A percentile compares a stretch with the other conserved stretches of the same genome.
Conservation (phyloP, 2,888 invertebrate species). For the Asteroscopus sphinx region DNA sequence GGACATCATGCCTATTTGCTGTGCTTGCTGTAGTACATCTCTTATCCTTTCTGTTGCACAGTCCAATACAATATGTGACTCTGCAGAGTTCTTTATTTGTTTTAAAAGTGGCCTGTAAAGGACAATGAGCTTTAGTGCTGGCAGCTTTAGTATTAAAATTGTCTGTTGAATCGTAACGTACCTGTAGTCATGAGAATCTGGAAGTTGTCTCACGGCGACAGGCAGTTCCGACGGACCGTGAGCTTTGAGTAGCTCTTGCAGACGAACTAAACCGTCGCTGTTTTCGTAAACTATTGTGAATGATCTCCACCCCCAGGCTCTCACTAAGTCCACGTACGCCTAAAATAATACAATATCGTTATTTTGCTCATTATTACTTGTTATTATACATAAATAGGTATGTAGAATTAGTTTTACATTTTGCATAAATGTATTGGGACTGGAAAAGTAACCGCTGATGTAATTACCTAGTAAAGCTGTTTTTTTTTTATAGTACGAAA, state of each 20-base stretch:
- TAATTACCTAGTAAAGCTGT: too few species aligned
- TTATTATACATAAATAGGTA: too few species aligned
- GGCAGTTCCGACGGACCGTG: conserved; percentile 96
- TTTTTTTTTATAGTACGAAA: too few species aligned
- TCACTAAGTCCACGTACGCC: conserved; percentile 97
- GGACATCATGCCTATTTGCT: conserved; percentile 99
- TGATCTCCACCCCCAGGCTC: conserved; percentile 98
- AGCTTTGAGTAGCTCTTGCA: conserved; percentile 96
- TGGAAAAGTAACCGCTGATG: too few species aligned
- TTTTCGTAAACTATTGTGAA: conserved; percentile 99
- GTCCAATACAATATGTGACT: conserved; percentile 97
- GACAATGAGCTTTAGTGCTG: conserved; percentile 34
- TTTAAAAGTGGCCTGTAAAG: conserved; percentile 94
- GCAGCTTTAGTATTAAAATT: conserved; percentile 5
- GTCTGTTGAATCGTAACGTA: conserved; percentile 65
- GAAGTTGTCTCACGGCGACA: conserved; percentile 95
- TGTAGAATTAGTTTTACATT: too few species aligned
- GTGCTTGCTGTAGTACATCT: conserved; percentile 97
- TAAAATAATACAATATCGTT: conserved; percentile 72
- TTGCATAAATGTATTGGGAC: too few species aligned
- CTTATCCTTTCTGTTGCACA: conserved; percentile 96
- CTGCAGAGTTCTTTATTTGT: conserved; percentile 97
- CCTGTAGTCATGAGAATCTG: conserved; percentile 96
- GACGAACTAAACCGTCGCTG: conserved; percentile 96
- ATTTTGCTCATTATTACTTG: conserved; percentile 2